Evolutionary conservation across 2,888 invertebrate genomes (phyloP).

Genomic region (Calameuta pallipes): DNA sequence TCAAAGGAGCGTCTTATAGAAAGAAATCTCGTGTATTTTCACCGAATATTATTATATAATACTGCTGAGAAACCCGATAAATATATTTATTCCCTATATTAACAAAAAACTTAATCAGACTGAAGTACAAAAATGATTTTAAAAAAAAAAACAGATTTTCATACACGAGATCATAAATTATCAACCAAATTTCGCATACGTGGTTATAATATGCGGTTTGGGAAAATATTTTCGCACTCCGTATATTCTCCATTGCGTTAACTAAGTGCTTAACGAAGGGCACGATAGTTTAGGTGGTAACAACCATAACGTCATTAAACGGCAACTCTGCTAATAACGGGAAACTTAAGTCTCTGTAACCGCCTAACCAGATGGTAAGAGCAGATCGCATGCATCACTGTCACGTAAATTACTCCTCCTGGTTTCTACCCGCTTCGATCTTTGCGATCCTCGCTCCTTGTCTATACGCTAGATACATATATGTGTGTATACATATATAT

Average conservation of each 20-base stretch:
- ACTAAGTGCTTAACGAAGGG: conserved; percentile 18
- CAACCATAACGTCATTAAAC: conserved; percentile 43
- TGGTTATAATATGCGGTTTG: background rate
- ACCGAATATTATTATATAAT: background rate
- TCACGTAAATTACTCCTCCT: conserved; percentile 39
- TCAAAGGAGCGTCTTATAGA: conserved; percentile 1
- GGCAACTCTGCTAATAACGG: conserved; percentile 42
- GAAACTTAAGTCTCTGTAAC: conserved; percentile 28
- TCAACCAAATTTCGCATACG: background rate
- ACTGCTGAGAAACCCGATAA: background rate
- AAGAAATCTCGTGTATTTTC: background rate
- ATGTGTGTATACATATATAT: too few relatives aligned
- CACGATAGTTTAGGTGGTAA: conserved; percentile 8
- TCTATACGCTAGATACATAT: background rate
- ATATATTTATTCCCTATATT: background rate
- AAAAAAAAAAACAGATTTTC: background rate
- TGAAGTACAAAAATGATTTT: background rate
- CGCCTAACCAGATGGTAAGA: conserved; percentile 38
- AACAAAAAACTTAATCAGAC: background rate
- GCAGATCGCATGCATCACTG: conserved; percentile 41
- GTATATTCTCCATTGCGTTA: background rate
- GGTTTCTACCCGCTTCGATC: conserved; percentile 3
- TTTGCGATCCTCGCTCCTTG: background rate
- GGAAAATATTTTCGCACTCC: background rate
- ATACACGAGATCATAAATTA: background rate